Conservation (phyloP, 2,113 vertebrate species). For the Telmatochromis brichardi region DNA sequence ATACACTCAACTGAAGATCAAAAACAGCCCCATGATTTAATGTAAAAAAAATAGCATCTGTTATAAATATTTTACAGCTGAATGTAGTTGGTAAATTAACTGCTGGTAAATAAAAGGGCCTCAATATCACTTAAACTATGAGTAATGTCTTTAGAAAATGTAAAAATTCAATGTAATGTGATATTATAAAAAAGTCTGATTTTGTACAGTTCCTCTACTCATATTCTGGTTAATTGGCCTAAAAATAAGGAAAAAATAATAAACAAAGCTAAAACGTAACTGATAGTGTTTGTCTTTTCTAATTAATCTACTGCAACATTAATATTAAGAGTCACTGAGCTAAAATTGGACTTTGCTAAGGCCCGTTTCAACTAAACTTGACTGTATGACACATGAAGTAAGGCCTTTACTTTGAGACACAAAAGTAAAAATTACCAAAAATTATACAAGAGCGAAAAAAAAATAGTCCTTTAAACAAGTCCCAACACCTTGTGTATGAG, state of each 20-base stretch:
- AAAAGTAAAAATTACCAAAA: not conserved
- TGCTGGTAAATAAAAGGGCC: not conserved
- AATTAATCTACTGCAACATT: not conserved
- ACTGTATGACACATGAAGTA: not conserved
- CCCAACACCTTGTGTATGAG: not conserved
- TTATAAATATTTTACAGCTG: not conserved
- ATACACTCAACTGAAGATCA: not conserved
- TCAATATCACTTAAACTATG: not conserved
- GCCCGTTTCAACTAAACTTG: not conserved
- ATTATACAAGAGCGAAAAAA: not conserved
- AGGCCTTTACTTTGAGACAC: not conserved
- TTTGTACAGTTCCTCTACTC: not conserved
- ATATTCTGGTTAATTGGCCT: not conserved
- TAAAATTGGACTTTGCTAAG: not conserved
- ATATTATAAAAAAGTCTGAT: not conserved
- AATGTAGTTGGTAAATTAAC: not conserved
- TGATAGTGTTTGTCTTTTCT: not conserved
- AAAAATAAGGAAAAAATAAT: not conserved
- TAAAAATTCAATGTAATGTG: not conserved
- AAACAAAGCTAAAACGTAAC: not conserved
- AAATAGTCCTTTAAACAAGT: not conserved
- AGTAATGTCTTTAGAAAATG: not conserved
- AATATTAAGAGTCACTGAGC: not conserved
- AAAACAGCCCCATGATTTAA: not conserved
- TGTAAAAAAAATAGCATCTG: not conserved